Conservation (phyloP, 2,888 invertebrate genomes). For the Eulithis prunata region DNA sequence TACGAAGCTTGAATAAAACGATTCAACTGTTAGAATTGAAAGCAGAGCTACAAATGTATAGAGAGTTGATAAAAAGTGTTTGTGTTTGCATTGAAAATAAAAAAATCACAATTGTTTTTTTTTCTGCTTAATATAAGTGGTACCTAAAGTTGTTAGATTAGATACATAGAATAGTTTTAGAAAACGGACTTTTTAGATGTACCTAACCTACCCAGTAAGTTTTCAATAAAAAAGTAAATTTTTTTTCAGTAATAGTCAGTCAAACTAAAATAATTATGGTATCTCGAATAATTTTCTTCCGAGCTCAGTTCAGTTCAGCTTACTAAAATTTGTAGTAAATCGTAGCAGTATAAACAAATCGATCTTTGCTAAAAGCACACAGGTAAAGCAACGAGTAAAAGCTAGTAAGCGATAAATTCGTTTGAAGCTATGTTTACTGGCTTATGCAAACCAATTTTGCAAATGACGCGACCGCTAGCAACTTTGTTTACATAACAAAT, state of each 20-base stretch:
- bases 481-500: slow-evolving; percentile 25
- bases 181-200: too few species aligned
- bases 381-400: slow-evolving; percentile 2
- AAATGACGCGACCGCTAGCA: slow-evolving; percentile 26
- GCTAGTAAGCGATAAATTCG: slow-evolving; percentile 17
- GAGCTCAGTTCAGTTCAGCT: too few species aligned
- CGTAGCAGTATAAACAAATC: too few species aligned
- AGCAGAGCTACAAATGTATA: slow-evolving; percentile 46
- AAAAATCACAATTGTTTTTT: background rate
- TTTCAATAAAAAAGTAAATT: too few species aligned
- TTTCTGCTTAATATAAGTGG: background rate
- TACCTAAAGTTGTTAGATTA: too few species aligned
- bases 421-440: slow-evolving; percentile 23
- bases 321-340: too few species aligned
- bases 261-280: too few species aligned
- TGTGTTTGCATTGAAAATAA: background rate
- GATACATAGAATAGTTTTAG: too few species aligned
- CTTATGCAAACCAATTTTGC: slow-evolving; percentile 34
- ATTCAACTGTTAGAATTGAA: slow-evolving; percentile 60
- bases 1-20: slow-evolving; percentile 64
- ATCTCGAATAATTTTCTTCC: too few species aligned
- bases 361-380: background rate
- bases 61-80: slow-evolving; percentile 35
- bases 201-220: too few species aligned
- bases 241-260: too few species aligned